phyloP scores from a whole-genome alignment of 2,797 vertebrate genomes.

The Phataginus tetradactyla region DNA sequence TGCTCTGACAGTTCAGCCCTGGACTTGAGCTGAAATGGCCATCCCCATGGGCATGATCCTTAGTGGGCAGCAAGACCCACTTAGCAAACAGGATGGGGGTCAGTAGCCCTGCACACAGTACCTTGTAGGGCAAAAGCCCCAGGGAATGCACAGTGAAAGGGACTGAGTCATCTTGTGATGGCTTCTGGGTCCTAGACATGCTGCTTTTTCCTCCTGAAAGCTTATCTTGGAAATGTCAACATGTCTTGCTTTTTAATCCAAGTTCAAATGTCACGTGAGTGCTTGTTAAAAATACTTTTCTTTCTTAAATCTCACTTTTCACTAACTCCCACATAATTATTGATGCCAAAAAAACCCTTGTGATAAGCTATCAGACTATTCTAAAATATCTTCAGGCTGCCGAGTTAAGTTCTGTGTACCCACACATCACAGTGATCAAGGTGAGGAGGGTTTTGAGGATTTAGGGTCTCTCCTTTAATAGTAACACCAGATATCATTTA shows the following conservation, averaged over 20 bases:
- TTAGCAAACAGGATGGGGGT: background rate
- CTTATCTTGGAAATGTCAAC: slow-evolving; percentile 16
- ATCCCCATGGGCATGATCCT: background rate
- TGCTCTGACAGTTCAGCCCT: background rate
- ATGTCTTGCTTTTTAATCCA: background rate
- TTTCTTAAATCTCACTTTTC: background rate
- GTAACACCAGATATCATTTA: background rate
- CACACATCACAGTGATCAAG: background rate
- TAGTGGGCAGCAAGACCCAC: background rate
- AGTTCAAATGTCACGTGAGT: background rate
- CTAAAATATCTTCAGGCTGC: background rate
- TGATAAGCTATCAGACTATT: background rate
- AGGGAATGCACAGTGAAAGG: background rate
- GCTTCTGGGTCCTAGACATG: background rate
- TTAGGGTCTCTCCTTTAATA: background rate
- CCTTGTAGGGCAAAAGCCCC: background rate
- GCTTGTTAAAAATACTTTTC: background rate
- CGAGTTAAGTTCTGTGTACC: background rate
- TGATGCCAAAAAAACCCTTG: background rate
- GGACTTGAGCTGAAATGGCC: background rate
- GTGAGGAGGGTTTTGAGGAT: background rate
- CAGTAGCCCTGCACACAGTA: background rate
- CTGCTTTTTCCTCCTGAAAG: background rate
- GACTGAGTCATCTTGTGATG: background rate
- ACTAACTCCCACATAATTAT: background rate